phyloP scores from a whole-genome alignment of 1,140 invertebrate genomes.

The Parasteatoda tepidariorum region DNA sequence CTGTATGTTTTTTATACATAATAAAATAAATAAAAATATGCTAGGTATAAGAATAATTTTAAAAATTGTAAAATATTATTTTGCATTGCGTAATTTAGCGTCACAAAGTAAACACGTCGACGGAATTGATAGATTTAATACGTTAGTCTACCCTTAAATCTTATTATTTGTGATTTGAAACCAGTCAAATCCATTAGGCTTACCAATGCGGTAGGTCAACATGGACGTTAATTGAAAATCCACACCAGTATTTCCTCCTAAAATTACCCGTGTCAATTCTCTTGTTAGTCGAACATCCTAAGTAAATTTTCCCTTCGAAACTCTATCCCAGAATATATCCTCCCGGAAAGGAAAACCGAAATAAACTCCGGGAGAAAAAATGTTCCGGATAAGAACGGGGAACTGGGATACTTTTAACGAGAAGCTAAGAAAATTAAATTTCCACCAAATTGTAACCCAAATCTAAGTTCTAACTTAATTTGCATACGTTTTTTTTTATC shows the following conservation, averaged over 20 bases:
- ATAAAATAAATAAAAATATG: too few relatives aligned
- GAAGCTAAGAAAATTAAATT: slow-evolving; percentile 34
- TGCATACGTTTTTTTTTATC: not conserved
- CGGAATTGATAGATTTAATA: too few relatives aligned
- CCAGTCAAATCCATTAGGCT: too few relatives aligned
- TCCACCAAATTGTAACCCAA: slow-evolving; percentile 3
- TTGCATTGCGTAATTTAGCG: too few relatives aligned
- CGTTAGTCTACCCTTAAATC: too few relatives aligned
- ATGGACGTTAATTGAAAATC: not conserved
- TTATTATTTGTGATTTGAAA: too few relatives aligned
- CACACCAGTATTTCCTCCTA: not conserved
- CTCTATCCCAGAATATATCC: not conserved
- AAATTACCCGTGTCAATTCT: not conserved
- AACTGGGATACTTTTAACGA: not conserved
- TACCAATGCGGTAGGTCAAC: not conserved
- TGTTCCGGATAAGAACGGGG: too few relatives aligned
- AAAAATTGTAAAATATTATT: too few relatives aligned
- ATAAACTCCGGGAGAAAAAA: not conserved
- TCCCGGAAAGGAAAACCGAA: not conserved
- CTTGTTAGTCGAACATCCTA: too few relatives aligned
- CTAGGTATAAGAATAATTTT: too few relatives aligned
- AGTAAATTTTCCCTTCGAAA: not conserved
- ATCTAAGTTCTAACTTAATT: not conserved
- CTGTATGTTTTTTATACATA: too few relatives aligned
- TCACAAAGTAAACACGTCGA: too few relatives aligned